A percentile compares a stretch with the other conserved stretches of the same genome.
phyloP scores from a whole-genome alignment of 2,888 invertebrate species.

The Heliconius ismenius region DNA sequence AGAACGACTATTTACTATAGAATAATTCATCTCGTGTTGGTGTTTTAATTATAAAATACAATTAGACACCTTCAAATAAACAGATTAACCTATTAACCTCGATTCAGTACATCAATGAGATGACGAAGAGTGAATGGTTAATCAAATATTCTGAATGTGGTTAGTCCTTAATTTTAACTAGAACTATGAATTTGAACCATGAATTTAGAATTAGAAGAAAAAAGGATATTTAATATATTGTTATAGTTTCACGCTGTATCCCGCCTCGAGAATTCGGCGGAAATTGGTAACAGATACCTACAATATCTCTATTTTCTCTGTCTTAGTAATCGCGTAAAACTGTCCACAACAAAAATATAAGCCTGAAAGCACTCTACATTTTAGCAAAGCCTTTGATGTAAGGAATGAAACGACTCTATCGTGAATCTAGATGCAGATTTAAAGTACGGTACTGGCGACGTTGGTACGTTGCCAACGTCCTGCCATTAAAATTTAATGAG shows the following conservation, averaged over 20 bases:
- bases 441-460: conserved; percentile 26
- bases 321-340: not conserved
- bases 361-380: not conserved
- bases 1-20: not conserved
- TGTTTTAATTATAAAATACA: conserved; percentile 20
- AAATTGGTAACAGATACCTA: not conserved
- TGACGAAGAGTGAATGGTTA: not conserved
- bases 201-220: not conserved
- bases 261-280: too few relatives aligned
- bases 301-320: not conserved
- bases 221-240: not conserved
- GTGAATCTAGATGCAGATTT: conserved; percentile 15
- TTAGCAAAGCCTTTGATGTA: conserved; percentile 23
- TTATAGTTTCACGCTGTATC: too few relatives aligned
- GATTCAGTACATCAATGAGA: conserved; percentile 10
- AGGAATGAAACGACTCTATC: conserved; percentile 17
- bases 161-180: not conserved
- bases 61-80: conserved; percentile 23
- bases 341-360: not conserved
- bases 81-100: conserved; percentile 28
- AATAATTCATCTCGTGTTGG: not conserved
- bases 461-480: conserved; percentile 42
- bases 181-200: too few relatives aligned
- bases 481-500: conserved; percentile 44
- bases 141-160: not conserved